phyloP scores from a whole-genome alignment of 2,888 invertebrate species.

The Empis stercorea region DNA sequence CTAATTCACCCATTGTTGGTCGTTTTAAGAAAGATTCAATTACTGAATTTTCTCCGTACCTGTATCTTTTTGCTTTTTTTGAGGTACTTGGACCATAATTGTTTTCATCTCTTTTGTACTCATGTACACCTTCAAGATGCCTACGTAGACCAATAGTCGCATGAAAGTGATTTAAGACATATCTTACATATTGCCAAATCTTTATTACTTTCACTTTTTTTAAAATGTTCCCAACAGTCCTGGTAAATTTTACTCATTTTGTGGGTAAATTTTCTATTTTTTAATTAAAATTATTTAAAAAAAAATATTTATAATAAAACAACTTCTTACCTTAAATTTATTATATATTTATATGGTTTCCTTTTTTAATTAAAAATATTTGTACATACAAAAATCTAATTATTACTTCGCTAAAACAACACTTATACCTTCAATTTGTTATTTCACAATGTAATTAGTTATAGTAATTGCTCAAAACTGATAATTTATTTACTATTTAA shows the following conservation, averaged over 20 bases:
- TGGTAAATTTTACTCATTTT: not conserved
- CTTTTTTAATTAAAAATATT: not conserved
- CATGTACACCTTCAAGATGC: not conserved
- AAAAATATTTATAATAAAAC: not conserved
- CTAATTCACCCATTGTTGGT: not conserved
- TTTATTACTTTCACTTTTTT: not conserved
- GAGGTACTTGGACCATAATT: not conserved
- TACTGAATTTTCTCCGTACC: no score
- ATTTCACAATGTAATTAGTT: not conserved
- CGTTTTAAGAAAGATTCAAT: no score
- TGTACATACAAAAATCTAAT: not conserved
- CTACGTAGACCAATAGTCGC: not conserved
- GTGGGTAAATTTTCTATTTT: not conserved
- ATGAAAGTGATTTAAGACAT: not conserved
- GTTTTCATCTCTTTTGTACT: not conserved
- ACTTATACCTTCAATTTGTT: not conserved
- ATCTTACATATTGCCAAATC: not conserved
- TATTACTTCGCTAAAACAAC: not conserved
- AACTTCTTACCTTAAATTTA: not conserved
- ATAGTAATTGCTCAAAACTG: not conserved
- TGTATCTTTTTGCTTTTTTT: not conserved
- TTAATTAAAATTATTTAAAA: not conserved
- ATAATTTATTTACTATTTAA: no score
- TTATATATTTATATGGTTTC: no score
- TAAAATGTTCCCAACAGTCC: not conserved